Evolutionary conservation across 2,113 vertebrate genomes (phyloP).

Genomic region (Hipposideros armiger): DNA sequence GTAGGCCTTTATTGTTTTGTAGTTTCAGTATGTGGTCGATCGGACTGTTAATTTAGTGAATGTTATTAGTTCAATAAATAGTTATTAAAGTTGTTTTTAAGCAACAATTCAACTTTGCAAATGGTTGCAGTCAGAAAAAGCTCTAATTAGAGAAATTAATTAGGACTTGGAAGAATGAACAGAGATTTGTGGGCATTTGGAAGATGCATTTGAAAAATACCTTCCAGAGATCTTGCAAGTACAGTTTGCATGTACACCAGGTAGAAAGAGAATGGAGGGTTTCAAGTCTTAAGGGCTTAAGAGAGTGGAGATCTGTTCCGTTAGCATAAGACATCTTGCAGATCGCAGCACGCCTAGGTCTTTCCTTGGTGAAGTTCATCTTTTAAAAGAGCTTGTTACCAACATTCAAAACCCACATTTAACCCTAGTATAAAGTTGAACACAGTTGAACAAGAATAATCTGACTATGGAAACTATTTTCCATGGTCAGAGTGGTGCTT

Average conservation of each 20-base stretch:
- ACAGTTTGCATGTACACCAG: neutral
- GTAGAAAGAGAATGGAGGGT: neutral
- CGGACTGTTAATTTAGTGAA: constrained; percentile 11
- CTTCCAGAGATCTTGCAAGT: neutral
- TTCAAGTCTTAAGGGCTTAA: constrained; percentile 21
- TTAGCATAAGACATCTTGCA: constrained; percentile 20
- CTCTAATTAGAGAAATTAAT: constrained; percentile 66
- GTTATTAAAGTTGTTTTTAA: constrained; percentile 68
- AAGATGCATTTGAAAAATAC: neutral
- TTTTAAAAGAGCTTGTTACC: neutral
- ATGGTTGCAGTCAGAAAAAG: constrained; percentile 2
- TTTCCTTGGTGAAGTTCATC: neutral
- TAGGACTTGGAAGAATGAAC: constrained; percentile 65
- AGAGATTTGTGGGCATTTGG: constrained; percentile 20
- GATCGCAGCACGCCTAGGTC: neutral
- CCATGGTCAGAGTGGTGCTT: neutral
- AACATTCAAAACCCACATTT: neutral
- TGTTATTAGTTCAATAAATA: constrained; percentile 68
- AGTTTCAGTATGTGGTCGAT: neutral
- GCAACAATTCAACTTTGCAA: constrained; percentile 59
- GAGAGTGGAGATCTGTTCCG: neutral
- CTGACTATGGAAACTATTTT: neutral
- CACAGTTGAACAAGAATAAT: neutral
- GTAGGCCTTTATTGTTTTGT: neutral
- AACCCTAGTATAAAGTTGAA: neutral